Conservation (phyloP, 1,140 invertebrate species). For the Leguminivora glycinivorella region DNA sequence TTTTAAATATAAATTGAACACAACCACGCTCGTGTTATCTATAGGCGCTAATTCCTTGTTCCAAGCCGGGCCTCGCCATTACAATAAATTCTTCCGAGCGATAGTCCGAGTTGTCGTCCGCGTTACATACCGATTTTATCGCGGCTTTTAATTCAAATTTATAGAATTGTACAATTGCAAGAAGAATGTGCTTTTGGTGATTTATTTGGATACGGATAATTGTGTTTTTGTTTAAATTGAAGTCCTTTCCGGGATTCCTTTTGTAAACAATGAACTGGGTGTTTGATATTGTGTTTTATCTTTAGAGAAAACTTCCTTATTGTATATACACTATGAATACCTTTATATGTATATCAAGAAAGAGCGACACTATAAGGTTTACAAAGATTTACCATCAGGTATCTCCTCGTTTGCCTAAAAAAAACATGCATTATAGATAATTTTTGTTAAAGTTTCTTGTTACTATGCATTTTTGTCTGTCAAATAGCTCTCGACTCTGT, state of each 20-base stretch:
- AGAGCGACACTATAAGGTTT: too few relatives aligned
- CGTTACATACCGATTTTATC: slow-evolving; percentile 27
- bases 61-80: not conserved
- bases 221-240: not conserved
- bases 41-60: not conserved
- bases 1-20: not conserved
- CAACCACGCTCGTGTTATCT: not conserved
- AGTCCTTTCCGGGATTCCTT: not conserved
- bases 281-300: not conserved
- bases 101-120: slow-evolving; percentile 22
- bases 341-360: too few relatives aligned
- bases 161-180: slow-evolving; percentile 20
- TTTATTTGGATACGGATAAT: slow-evolving; percentile 2
- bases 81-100: slow-evolving; percentile 8
- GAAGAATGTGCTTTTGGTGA: slow-evolving; percentile 15
- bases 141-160: slow-evolving; percentile 25
- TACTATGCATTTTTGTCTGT: too few relatives aligned
- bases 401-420: too few relatives aligned
- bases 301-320: too few relatives aligned
- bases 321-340: too few relatives aligned
- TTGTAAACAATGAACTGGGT: not conserved
- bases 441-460: too few relatives aligned
- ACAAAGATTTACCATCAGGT: too few relatives aligned
- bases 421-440: too few relatives aligned
- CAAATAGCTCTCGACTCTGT: too few relatives aligned